A percentile compares a stretch with the other conserved stretches of the same genome.
These are phyloP conservation scores for Meda fulgida DNA, from an alignment of 2,797 vertebrate genomes.

Conservation along the genomic window DNA sequence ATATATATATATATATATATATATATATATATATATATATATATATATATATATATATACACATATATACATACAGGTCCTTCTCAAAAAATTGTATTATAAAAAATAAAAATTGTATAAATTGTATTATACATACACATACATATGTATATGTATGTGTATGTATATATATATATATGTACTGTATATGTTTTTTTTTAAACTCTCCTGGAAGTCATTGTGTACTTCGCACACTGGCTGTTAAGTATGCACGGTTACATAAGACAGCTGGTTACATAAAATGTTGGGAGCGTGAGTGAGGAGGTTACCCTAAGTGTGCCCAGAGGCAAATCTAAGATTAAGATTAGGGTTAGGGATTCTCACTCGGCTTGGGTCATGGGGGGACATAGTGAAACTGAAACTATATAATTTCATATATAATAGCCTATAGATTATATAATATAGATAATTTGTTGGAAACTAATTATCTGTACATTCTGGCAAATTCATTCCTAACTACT, in stretches of 20 bases:
- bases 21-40: too few relatives aligned
- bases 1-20: too few relatives aligned
- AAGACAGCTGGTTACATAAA: constrained; percentile 46
- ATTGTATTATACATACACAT: too few relatives aligned
- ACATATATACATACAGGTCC: too few relatives aligned
- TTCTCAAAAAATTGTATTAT: too few relatives aligned
- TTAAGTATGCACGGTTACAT: constrained; percentile 29
- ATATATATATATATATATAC: too few relatives aligned
- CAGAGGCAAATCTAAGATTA: constrained; percentile 38
- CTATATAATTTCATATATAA: too few relatives aligned
- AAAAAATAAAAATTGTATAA: too few relatives aligned
- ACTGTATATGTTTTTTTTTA: not conserved
- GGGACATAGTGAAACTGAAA: constrained; percentile 27
- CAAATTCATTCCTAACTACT: constrained; percentile 15
- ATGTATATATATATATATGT: too few relatives aligned
- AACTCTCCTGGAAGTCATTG: constrained; percentile 8
- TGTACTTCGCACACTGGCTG: not conserved
- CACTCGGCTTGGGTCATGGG: constrained; percentile 1
- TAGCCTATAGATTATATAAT: too few relatives aligned
- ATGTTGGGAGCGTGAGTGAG: constrained; percentile 11
- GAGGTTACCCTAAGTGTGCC: constrained; percentile 28
- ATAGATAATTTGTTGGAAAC: constrained; percentile 4
- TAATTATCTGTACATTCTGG: not conserved
- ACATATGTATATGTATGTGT: too few relatives aligned
- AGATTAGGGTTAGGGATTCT: constrained; percentile 38